Percentiles rank a stretch among this genome's conserved stretches.
phyloP scores from a whole-genome alignment of 2,797 vertebrate species.

The Molothrus aeneus region DNA sequence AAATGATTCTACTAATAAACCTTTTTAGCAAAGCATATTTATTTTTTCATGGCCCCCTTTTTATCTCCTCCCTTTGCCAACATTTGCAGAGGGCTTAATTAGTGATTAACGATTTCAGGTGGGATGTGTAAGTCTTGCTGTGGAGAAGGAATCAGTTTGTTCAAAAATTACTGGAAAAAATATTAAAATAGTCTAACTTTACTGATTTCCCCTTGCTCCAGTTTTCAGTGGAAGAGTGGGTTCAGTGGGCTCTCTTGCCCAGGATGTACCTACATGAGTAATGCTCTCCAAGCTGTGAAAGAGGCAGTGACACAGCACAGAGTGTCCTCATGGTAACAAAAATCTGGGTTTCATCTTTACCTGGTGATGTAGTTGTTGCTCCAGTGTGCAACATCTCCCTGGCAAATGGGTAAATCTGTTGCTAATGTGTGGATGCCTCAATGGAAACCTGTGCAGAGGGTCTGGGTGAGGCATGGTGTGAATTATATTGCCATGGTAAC shows the following conservation, averaged over 20 bases:
- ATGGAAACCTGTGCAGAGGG: background rate
- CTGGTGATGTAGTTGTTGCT: background rate
- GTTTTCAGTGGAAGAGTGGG: background rate
- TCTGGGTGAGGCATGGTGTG: background rate
- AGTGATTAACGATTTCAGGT: background rate
- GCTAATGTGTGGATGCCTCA: background rate
- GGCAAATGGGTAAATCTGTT: background rate
- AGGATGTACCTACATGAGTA: background rate
- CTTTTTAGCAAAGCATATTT: background rate
- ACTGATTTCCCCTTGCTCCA: background rate
- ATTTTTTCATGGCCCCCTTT: background rate
- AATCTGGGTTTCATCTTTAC: background rate
- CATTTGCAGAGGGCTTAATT: background rate
- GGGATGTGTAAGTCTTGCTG: background rate
- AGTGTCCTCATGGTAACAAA: background rate
- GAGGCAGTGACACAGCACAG: background rate
- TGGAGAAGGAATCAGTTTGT: background rate
- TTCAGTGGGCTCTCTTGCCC: background rate
- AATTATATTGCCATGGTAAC: constrained; percentile 20
- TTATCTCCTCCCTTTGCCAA: background rate
- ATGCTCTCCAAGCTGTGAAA: background rate
- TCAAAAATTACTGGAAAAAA: background rate
- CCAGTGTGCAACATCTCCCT: background rate
- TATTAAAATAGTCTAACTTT: background rate
- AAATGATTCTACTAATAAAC: background rate